A percentile compares a stretch with the other conserved stretches of the same genome.
phyloP scores from a whole-genome alignment of 92 coral and sea anemone genomes.

The Plumapathes pennacea region DNA sequence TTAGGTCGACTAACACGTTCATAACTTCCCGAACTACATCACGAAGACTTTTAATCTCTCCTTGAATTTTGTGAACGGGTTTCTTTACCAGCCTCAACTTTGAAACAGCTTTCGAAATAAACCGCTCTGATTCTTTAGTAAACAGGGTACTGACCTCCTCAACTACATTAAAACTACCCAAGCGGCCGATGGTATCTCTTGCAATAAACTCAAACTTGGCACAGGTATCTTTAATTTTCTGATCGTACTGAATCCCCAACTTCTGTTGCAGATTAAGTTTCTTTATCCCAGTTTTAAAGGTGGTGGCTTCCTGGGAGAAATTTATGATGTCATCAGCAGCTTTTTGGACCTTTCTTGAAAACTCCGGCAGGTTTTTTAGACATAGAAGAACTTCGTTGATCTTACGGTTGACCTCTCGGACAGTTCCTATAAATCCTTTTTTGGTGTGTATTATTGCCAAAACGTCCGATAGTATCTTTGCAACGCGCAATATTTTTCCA shows the following conservation, averaged over 20 bases:
- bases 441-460: slow-evolving; percentile 55
- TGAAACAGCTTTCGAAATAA: slow-evolving; percentile 39
- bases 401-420: slow-evolving; percentile 33
- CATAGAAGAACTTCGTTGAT: slow-evolving; percentile 40
- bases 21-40: slow-evolving; percentile 29
- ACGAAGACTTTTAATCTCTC: slow-evolving; percentile 18
- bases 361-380: slow-evolving; percentile 56
- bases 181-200: slow-evolving; percentile 21
- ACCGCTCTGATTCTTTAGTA: slow-evolving; percentile 53
- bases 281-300: slow-evolving; percentile 27
- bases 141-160: slow-evolving; percentile 40
- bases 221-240: slow-evolving; percentile 45
- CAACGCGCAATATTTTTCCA: slow-evolving; percentile 57
- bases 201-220: slow-evolving; percentile 51
- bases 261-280: slow-evolving; percentile 49
- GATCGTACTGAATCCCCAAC: slow-evolving; percentile 48
- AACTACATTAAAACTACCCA: slow-evolving; percentile 43
- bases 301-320: slow-evolving; percentile 56
- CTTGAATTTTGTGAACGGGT: slow-evolving; percentile 39
- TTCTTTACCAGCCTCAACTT: slow-evolving; percentile 38
- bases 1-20: slow-evolving; percentile 44
- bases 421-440: slow-evolving; percentile 47
- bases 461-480: slow-evolving; percentile 48
- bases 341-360: slow-evolving; percentile 55
- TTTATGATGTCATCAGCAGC: slow-evolving; percentile 50